Percentiles rank a stretch among this genome's conserved stretches.
Conservation (phyloP, 2,888 invertebrate species). For the Flabesymbios commensalis region DNA sequence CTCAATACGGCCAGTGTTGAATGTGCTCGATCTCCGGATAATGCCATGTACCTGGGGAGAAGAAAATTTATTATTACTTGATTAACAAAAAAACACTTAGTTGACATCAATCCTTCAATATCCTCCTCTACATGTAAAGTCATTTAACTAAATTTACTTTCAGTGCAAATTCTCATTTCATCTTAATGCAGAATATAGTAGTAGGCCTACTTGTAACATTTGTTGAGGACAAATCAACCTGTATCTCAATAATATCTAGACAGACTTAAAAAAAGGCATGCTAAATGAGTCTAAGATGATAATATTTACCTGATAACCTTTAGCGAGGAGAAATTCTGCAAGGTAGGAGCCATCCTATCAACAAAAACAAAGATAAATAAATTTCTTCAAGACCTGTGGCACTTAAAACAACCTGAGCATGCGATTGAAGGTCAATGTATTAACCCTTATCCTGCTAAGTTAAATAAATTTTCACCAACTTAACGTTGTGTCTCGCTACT, state of each 20-base stretch:
- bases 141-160: neutral
- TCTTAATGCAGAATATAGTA: neutral
- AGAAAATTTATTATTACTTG: no score
- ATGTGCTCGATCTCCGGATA: slow-evolving; percentile 89
- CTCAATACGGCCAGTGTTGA: slow-evolving; percentile 94
- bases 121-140: neutral
- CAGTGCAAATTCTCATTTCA: neutral
- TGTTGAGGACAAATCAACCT: no score
- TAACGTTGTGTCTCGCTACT: no score
- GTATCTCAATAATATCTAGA: neutral
- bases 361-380: neutral
- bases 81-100: neutral
- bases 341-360: slow-evolving; percentile 94
- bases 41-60: slow-evolving; percentile 80
- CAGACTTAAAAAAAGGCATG: neutral
- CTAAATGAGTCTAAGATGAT: neutral
- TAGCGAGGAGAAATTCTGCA: slow-evolving; percentile 87
- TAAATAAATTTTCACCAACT: no score
- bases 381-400: neutral
- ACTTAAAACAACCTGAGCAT: neutral
- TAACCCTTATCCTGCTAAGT: no score
- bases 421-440: no score
- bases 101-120: neutral
- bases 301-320: slow-evolving; percentile 75
- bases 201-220: neutral